Conservation (phyloP, 2,113 vertebrate genomes). For the Cisticola juncidis region DNA sequence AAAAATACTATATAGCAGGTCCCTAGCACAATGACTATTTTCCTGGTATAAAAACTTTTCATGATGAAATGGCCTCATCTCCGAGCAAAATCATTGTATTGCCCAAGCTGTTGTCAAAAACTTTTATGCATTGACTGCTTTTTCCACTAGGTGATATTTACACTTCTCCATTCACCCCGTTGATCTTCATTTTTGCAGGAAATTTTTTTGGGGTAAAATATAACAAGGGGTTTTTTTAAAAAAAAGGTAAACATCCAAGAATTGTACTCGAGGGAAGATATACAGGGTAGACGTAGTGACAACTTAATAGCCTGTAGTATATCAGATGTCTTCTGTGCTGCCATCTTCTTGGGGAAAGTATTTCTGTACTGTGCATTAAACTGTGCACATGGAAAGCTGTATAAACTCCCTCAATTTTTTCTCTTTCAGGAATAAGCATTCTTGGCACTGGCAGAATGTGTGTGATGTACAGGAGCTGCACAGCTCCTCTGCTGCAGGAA, state of each 20-base stretch:
- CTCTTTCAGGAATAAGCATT: not conserved
- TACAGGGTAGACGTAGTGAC: slow-evolving; percentile 34
- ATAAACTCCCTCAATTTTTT: not conserved
- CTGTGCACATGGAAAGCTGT: not conserved
- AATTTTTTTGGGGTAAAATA: slow-evolving; percentile 52
- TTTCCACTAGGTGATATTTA: slow-evolving; percentile 47
- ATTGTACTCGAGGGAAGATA: slow-evolving; percentile 46
- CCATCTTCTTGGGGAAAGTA: slow-evolving; percentile 24
- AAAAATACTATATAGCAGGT: not conserved
- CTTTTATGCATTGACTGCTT: slow-evolving; percentile 48
- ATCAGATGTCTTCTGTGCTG: slow-evolving; percentile 48
- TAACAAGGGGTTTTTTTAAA: not conserved
- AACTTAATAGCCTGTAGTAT: slow-evolving; percentile 60
- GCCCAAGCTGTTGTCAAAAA: slow-evolving; percentile 48
- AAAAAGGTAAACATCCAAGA: slow-evolving; percentile 44
- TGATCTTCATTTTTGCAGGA: slow-evolving; percentile 60
- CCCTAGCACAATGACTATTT: slow-evolving; percentile 16
- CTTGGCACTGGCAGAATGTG: not conserved
- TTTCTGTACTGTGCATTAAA: not conserved
- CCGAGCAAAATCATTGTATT: slow-evolving; percentile 27
- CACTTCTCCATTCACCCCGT: slow-evolving; percentile 8
- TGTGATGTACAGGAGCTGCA: not conserved
- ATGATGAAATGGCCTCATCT: slow-evolving; percentile 21
- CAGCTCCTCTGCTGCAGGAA: not conserved
- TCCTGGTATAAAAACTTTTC: slow-evolving; percentile 1